These are phyloP conservation scores for Dryoscopus gambensis DNA, from an alignment of 2,113 vertebrate genomes.

Conservation along the genomic window DNA sequence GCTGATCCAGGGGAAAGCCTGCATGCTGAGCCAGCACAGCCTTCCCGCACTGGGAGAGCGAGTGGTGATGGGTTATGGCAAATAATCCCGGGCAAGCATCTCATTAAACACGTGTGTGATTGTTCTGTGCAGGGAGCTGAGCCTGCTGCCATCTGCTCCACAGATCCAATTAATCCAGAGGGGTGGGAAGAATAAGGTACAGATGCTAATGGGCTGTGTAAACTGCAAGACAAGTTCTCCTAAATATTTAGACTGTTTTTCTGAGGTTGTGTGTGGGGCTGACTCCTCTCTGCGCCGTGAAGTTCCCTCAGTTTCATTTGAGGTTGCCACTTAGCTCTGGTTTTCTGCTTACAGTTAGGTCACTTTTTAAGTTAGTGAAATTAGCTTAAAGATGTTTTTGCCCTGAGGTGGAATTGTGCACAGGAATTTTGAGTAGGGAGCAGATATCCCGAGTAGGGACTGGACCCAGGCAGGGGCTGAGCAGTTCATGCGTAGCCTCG, in stretches of 20 bases:
- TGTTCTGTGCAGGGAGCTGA: background rate
- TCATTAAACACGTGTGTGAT: slow-evolving; percentile 26
- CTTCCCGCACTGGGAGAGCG: rapidly evolving
- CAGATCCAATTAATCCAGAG: background rate
- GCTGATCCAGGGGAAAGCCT: rapidly evolving
- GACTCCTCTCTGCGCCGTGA: background rate
- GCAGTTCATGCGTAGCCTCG: slow-evolving; percentile 16
- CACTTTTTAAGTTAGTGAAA: background rate
- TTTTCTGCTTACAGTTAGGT: background rate
- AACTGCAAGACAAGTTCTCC: background rate
- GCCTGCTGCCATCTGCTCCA: slow-evolving; percentile 57
- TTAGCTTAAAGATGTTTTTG: background rate
- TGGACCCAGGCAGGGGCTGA: background rate
- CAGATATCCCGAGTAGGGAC: background rate
- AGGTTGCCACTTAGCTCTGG: background rate
- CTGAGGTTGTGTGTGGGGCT: background rate
- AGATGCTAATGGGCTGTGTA: background rate
- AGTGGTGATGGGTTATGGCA: background rate
- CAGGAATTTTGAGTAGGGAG: background rate
- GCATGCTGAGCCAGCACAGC: background rate
- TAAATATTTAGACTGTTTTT: background rate
- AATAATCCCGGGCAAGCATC: background rate
- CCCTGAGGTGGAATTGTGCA: background rate
- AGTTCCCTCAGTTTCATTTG: background rate
- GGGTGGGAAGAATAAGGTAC: background rate